phyloP scores from a whole-genome alignment of 2,888 invertebrate genomes.

The Temnothorax unifasciatus region DNA sequence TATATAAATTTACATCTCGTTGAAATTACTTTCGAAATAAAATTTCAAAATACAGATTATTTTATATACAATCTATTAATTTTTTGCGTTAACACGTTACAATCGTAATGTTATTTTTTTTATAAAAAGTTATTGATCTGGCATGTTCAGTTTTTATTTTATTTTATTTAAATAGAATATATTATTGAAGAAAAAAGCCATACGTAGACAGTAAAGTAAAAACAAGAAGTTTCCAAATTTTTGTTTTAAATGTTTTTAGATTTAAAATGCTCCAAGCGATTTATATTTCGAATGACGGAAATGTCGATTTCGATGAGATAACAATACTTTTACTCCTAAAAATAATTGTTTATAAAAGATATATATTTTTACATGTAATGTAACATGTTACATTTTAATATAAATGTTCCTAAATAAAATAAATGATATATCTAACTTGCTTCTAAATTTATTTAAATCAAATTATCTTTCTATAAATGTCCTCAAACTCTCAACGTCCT shows the following conservation, averaged over 20 bases:
- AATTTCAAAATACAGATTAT: background rate
- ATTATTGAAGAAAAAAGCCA: background rate
- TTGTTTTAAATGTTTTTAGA: background rate
- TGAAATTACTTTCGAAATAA: too few relatives aligned
- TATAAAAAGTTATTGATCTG: background rate
- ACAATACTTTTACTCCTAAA: background rate
- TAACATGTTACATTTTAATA: background rate
- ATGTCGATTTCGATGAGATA: background rate
- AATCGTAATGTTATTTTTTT: background rate
- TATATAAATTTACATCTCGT: background rate
- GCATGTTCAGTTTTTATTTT: background rate
- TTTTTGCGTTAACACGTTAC: background rate
- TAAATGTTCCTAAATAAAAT: background rate
- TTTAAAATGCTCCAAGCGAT: background rate
- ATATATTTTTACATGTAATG: background rate
- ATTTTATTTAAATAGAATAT: background rate
- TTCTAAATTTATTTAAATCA: background rate
- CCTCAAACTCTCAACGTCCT: background rate
- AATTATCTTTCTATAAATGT: conserved; percentile 7
- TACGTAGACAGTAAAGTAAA: background rate
- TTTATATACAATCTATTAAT: background rate
- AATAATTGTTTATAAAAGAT: too few relatives aligned
- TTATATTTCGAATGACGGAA: background rate
- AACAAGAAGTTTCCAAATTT: background rate
- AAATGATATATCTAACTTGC: background rate